Percentiles rank a stretch among this genome's conserved stretches.
Conservation (phyloP, 2,888 invertebrate species). For the Drosophila mimica region DNA sequence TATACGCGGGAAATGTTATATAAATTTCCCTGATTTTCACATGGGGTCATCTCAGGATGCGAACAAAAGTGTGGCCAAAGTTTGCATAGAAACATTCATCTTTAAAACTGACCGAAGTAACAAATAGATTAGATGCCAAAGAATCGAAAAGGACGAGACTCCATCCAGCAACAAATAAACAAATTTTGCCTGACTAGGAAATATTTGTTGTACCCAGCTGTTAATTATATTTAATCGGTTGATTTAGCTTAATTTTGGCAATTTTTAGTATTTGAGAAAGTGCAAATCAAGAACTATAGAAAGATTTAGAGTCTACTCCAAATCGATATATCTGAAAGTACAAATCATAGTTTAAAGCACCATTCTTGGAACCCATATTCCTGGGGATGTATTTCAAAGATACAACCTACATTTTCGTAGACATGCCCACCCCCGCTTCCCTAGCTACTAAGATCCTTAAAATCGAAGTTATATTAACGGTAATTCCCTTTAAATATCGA, state of each 20-base stretch:
- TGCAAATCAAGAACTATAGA: not conserved
- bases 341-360: not conserved
- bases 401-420: not conserved
- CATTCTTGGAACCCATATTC: not conserved
- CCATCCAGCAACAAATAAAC: no score
- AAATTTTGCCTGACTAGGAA: no score
- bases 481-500: not conserved
- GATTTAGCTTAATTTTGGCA: not conserved
- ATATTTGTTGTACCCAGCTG: no score
- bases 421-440: not conserved
- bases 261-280: not conserved
- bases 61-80: not conserved
- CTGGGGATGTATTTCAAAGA: not conserved
- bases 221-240: not conserved
- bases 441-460: not conserved
- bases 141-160: no score
- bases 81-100: not conserved
- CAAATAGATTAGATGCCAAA: no score
- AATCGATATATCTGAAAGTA: not conserved
- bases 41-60: no score
- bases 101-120: not conserved
- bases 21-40: no score
- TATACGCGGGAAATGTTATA: no score
- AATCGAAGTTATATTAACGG: not conserved
- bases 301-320: not conserved